phyloP scores from a whole-genome alignment of 2,888 invertebrate species.

The Oasisia sp. region DNA sequence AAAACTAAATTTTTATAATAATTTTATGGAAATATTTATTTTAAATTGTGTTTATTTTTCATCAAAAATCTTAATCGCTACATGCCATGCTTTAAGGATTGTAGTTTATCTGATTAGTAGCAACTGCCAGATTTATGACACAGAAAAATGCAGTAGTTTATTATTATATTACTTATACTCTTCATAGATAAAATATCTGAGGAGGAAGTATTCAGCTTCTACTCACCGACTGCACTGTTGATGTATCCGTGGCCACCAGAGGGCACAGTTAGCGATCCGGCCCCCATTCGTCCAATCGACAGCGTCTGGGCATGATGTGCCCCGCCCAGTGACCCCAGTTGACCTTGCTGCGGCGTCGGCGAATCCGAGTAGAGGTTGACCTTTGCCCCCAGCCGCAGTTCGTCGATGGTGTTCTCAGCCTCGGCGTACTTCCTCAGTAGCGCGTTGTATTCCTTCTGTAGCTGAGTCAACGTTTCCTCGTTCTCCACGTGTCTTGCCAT shows the following conservation, averaged over 20 bases:
- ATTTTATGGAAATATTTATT: no score
- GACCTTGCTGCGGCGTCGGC: conserved; percentile 47
- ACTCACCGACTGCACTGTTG: not conserved
- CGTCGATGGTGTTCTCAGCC: conserved; percentile 66
- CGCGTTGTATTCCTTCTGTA: conserved; percentile 57
- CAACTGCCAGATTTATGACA: no score
- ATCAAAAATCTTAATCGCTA: no score
- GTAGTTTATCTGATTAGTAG: no score
- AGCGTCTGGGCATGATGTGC: conserved; percentile 28
- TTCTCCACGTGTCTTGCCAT: conserved; percentile 29
- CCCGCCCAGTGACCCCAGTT: not conserved
- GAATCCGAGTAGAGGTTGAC: conserved; percentile 58
- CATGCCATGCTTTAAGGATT: no score
- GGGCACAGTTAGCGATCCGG: not conserved
- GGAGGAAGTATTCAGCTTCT: not conserved
- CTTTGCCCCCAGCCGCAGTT: conserved; percentile 61
- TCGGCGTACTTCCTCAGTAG: conserved; percentile 63
- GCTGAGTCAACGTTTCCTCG: conserved; percentile 34
- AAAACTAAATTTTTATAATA: no score
- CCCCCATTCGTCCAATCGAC: not conserved
- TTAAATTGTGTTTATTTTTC: no score
- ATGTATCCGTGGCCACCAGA: not conserved
- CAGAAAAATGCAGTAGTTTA: no score
- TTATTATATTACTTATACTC: no score
- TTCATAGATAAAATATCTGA: no score